phyloP scores from a whole-genome alignment of 2,113 vertebrate species.

The Stigmatopora argus region DNA sequence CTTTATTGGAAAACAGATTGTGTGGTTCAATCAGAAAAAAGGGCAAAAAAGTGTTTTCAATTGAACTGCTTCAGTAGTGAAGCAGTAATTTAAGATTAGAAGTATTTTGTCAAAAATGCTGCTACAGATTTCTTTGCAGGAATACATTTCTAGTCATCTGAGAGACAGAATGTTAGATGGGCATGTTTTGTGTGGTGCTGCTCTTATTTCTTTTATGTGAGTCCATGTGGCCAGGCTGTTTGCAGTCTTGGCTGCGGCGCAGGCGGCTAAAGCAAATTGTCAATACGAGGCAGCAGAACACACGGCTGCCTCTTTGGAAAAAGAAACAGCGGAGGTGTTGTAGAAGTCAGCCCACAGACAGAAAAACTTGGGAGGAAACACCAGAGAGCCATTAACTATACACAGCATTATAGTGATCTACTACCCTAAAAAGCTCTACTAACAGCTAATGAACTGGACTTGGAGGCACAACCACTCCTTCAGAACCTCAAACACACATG shows the following conservation, averaged over 20 bases:
- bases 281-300: slow-evolving; percentile 77
- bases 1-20: neutral
- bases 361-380: slow-evolving; percentile 91
- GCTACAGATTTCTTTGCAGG: slow-evolving; percentile 21
- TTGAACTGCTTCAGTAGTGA: neutral
- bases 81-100: neutral
- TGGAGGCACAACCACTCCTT: slow-evolving; percentile 56
- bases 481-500: slow-evolving; percentile 10
- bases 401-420: slow-evolving; percentile 97
- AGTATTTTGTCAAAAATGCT: slow-evolving; percentile 12
- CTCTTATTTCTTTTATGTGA: slow-evolving; percentile 50
- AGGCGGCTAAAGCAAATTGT: slow-evolving; percentile 54
- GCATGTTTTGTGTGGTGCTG: slow-evolving; percentile 50
- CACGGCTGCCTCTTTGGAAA: slow-evolving; percentile 58
- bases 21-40: neutral
- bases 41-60: too few relatives aligned
- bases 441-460: slow-evolving; percentile 91
- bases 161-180: slow-evolving; percentile 46
- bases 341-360: slow-evolving; percentile 85
- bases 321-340: slow-evolving; percentile 70
- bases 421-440: slow-evolving; percentile 83
- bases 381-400: slow-evolving; percentile 99
- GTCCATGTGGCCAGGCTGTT: slow-evolving; percentile 53
- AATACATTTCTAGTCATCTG: slow-evolving; percentile 28
- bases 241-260: slow-evolving; percentile 44